Evolutionary conservation across 2,888 invertebrate genomes (phyloP).

Genomic region (Epistrophella euchroma): DNA sequence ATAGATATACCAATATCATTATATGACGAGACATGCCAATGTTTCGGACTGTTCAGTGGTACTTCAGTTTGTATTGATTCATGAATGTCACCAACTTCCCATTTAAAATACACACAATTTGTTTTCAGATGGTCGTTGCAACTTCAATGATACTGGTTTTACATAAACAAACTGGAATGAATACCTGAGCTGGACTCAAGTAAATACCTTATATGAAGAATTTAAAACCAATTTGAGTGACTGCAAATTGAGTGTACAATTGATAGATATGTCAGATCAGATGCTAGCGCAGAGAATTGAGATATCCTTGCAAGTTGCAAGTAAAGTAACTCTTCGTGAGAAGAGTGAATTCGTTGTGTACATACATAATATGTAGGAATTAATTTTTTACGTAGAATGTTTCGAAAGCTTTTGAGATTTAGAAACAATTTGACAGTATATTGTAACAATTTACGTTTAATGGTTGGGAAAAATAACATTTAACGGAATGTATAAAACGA

Average conservation of each 20-base stretch:
- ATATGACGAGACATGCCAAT: slow-evolving; percentile 37
- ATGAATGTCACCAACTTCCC: slow-evolving; percentile 55
- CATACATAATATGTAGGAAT: no score
- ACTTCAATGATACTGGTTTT: slow-evolving; percentile 57
- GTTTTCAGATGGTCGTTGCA: slow-evolving; percentile 10
- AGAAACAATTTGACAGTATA: slow-evolving; percentile 1
- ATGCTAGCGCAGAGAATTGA: slow-evolving; percentile 42
- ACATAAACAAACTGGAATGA: slow-evolving; percentile 46
- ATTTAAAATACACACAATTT: slow-evolving; percentile 35
- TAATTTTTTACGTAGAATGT: background rate
- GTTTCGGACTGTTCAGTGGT: slow-evolving; percentile 6
- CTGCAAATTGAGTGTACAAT: slow-evolving; percentile 70
- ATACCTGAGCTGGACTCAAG: slow-evolving; percentile 2
- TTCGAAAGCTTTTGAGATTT: background rate
- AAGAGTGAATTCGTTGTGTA: slow-evolving; percentile 5
- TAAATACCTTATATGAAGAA: slow-evolving; percentile 46
- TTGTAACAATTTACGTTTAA: background rate
- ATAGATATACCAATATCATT: background rate
- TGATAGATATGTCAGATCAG: slow-evolving; percentile 69
- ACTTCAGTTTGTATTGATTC: slow-evolving; percentile 43
- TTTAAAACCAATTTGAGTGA: slow-evolving; percentile 64
- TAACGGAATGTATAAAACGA: no score
- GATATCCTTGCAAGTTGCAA: slow-evolving; percentile 30
- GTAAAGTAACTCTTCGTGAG: slow-evolving; percentile 27
- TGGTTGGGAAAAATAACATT: slow-evolving; percentile 3